Conservation (phyloP, 2,888 invertebrate species). For the Leucophenga montana region DNA sequence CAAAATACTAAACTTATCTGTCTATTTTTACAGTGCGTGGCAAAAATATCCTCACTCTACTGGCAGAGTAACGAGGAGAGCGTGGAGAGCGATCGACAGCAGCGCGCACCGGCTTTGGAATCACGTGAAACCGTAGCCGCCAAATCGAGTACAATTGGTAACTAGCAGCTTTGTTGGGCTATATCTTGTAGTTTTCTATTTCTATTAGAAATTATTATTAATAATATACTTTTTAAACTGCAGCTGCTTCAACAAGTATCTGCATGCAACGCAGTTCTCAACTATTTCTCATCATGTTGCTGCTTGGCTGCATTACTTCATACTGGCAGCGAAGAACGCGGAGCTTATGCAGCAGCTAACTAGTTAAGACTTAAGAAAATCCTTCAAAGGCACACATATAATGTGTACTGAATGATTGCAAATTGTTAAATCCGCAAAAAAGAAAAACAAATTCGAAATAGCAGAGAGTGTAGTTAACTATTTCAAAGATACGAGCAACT, state of each 20-base stretch:
- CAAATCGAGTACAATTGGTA: conserved; percentile 81
- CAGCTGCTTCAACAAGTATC: conserved; percentile 46
- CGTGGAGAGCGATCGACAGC: conserved; percentile 84
- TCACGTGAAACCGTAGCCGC: conserved; percentile 81
- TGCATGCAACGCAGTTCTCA: conserved; percentile 43
- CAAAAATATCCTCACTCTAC: conserved; percentile 89
- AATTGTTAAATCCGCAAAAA: conserved; percentile 20
- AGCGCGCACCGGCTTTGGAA: conserved; percentile 83
- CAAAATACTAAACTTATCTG: background rate
- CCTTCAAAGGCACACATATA: too few relatives aligned
- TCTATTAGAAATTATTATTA: background rate
- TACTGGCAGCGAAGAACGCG: conserved; percentile 32
- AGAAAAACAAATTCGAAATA: too few relatives aligned
- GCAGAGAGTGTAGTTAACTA: too few relatives aligned
- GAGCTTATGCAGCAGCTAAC: too few relatives aligned
- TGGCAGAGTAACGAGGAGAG: conserved; percentile 91
- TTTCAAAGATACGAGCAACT: conserved; percentile 23
- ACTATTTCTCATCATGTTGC: conserved; percentile 43
- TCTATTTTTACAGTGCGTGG: conserved; percentile 78
- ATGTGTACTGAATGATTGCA: background rate
- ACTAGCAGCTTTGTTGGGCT: conserved; percentile 29
- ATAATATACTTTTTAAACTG: conserved; percentile 37
- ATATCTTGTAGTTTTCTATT: background rate
- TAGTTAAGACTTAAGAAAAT: background rate
- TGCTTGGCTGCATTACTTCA: conserved; percentile 21